These are phyloP conservation scores for Mastomys natalensis DNA, from an alignment of 2,113 vertebrate species.

Conservation along the genomic window DNA sequence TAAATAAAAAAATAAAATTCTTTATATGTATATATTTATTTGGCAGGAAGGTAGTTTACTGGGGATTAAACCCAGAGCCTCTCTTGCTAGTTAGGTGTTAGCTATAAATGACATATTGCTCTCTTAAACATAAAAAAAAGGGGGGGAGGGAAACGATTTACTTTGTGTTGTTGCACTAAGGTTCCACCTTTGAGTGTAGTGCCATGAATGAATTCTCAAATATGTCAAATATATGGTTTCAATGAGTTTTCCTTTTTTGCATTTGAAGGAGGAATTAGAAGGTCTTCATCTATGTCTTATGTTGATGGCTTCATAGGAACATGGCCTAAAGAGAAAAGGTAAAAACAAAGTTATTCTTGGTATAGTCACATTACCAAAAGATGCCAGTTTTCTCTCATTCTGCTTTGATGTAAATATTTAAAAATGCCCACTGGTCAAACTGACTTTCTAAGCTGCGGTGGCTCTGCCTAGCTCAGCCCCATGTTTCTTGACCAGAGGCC, in stretches of 20 bases:
- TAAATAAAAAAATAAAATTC: not conserved
- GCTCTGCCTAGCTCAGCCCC: too few species aligned
- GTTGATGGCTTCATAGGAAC: constrained; percentile 97
- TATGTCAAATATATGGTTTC: not conserved
- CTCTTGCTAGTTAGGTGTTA: not conserved
- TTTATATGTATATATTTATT: not conserved
- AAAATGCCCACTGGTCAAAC: too few species aligned
- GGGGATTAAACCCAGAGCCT: not conserved
- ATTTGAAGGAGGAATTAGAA: constrained; percentile 93
- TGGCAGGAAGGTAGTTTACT: not conserved
- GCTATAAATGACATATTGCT: too few species aligned
- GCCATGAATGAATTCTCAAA: not conserved
- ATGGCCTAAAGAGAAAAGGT: constrained; percentile 99
- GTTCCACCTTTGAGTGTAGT: not conserved
- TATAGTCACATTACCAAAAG: not conserved
- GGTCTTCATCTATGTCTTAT: constrained; percentile 98
- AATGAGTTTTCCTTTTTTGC: constrained; percentile 68
- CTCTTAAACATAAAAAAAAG: not conserved
- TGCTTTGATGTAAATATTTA: too few species aligned
- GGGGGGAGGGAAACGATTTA: not conserved
- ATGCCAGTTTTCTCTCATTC: not conserved
- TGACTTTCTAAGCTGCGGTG: too few species aligned
- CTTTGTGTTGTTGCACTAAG: not conserved
- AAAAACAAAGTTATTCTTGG: constrained; percentile 60
- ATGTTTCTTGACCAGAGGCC: too few species aligned